Evolutionary conservation across 2,888 invertebrate genomes (phyloP), one percentile per base, ranked within the genome.

Genomic region (Tetragonisca angustula): DNA sequence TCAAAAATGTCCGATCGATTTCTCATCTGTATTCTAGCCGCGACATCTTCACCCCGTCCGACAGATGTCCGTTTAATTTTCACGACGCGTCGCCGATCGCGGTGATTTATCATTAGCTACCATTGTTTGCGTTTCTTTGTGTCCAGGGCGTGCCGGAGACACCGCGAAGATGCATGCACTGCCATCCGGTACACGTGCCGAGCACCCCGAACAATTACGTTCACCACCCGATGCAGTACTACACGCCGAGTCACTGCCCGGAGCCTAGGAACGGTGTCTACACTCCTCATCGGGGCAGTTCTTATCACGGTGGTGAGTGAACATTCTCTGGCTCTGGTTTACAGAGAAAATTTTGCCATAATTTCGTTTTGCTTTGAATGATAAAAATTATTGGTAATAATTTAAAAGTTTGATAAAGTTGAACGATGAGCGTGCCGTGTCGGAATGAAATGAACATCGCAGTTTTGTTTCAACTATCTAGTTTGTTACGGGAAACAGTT

Each of bases 291-390:
- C 92, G 94, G 56, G 91, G 91, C 52, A 93, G 89, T 84, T 94
- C 94, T 76, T 94, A 93, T 81, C 94, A 94, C 65, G 93, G 93
- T 32, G 93, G 94, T 94, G 84, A 92, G 93, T 92, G 27, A 76
- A 82, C 76, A 76, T 54, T 80, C 36, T 36, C 27, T n/a, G n/a
- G n/a, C 9, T 43, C 43, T 43, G 43, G 43, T 43, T 43, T 43
- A 43, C 43, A n/a, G 15, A n/a, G n/a, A 56, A n/a, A 5, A 59
- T n/a, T 27, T 27, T 59, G n/a, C n/a, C 9, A 43, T 11, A 43
- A 43, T 15, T 59, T 15, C 2, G n/a, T 59, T 32, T 32, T 32
- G 1, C 43, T 43, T 43, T 43, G 11, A 43, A 11, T 9, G 43
- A 1, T 43, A 9, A 1, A 43, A 43, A 11, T 43, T 9, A 43